Evolutionary conservation across 2,113 vertebrate species (phyloP), one percentile per base, ranked within the genome.

Genomic region (Pan paniscus): DNA sequence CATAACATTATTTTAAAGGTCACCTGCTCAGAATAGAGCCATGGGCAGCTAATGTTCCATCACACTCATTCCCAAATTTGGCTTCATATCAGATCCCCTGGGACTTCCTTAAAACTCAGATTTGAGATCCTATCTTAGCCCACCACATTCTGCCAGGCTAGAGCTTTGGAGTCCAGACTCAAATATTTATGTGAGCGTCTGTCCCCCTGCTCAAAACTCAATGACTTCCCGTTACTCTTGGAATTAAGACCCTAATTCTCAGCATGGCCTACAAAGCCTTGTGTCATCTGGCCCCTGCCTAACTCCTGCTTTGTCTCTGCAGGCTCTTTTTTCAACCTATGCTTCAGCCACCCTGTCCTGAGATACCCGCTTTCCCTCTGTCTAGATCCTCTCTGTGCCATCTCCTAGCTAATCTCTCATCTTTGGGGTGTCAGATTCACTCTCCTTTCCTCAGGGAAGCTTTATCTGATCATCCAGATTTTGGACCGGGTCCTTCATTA

Each of bases 31-130:
- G 48, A 23, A 40, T 32, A 70, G 16, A 57, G 30, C 12, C 10
- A 0, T 0, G 2, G 73, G 70, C 5, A 8, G 4, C 52, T 17
- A 7, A 20, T 48, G 11, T 57, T 78, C 55, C n/a, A 3, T 22
- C 16, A 16, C 8, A 50, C 2, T 27, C 4, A 8, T 50, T 80
- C 46, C 72, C 48, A 86, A 38, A 79, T 46, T 14, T 38, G 50
- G 32, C 61, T 84, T 86, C 22, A 0, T 2, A 1, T 84, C n/a
- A 32, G 40, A 70, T 64, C 23, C 27, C 68, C 17, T 48, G 46
- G 30, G 35, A 3, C n/a, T 6, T 40, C 64, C 43, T 78, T 64
- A 80, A 67, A 55, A 40, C 70, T 79, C 68, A 61, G 30, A 75
- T 14, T 80, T 40, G 1, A 23, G n/a, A n/a, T 30, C 61, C 52